Evolutionary conservation across 1,140 invertebrate genomes (phyloP), one percentile per base, ranked within the genome.

Genomic region (Drosophila kurseongensis): DNA sequence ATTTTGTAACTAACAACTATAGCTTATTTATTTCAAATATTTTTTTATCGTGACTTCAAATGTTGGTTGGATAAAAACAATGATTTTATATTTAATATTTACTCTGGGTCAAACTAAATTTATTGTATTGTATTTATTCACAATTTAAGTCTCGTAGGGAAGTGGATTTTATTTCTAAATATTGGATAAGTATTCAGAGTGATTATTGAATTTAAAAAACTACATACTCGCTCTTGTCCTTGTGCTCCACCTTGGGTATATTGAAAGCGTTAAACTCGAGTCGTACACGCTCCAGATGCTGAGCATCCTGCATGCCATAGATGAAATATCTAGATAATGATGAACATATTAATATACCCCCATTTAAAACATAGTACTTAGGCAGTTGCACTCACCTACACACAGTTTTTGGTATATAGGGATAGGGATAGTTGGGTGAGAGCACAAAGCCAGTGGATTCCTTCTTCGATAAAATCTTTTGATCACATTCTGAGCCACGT

Each of bases 401-500:
- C 71, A 98, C 97, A 91, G 98, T 96, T 94, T 98, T 98, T 76
- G 96, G 96, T 93, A 98, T 96, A 94, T 98, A 99, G 50, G 96
- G 96, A 93, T 95, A 97, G 82, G 98, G 98, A 94, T 97, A 99
- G 94, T 98, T 98, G 74, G 98, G 98, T 93, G 97, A 98, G 93
- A 96, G 97, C 74, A 99, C 97, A 91, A 94, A 95, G 77, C 98
- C 98, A 78, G 95, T 96, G 47, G 97, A 98, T 93, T 98, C 96
- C 93, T 97, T 97, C 93, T 96, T 96, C 93, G 97, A 98, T 80
- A 99, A 95, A 90, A 99, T 98, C 93, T 98, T 97, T 93, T 98
- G 98, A 94, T 99, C 98, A 94, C 98, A 99, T 94, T 99, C 98
- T 78, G 97, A 97, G 79, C 98, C 98, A 86, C 97, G 95, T 92